Conservation (phyloP, 2,797 vertebrate species). For the Sylvia borin region DNA sequence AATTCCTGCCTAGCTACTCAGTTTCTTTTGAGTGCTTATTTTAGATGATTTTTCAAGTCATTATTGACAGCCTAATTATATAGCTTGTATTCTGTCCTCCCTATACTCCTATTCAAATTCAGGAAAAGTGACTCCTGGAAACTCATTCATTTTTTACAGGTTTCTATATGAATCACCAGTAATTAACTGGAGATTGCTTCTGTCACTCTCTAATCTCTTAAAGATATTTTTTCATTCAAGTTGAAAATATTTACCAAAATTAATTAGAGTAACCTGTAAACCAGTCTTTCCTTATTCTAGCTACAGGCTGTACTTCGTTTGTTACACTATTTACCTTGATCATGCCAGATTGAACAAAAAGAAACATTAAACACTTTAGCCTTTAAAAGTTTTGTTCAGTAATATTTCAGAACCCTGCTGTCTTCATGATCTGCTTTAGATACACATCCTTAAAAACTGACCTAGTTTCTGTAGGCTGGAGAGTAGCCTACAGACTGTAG, state of each 20-base stretch:
- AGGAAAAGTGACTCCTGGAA: neutral
- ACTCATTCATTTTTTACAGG: neutral
- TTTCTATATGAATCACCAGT: neutral
- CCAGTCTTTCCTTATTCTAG: neutral
- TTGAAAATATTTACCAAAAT: neutral
- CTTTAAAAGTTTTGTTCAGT: neutral
- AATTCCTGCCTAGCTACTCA: neutral
- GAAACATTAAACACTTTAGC: neutral
- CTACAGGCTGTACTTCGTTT: neutral
- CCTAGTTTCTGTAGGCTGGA: neutral
- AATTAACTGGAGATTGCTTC: neutral
- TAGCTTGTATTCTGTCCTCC: neutral
- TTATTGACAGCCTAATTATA: neutral
- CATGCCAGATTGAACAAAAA: neutral
- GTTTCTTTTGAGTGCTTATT: neutral
- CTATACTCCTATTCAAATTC: neutral
- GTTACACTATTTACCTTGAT: neutral
- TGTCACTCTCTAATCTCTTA: neutral
- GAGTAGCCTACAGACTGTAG: neutral
- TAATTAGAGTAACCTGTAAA: neutral
- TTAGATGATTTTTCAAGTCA: neutral
- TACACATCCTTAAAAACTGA: neutral
- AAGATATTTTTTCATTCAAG: neutral
- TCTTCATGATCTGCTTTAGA: neutral
- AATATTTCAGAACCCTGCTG: neutral